Conservation (phyloP, 2,888 invertebrate genomes). For the Troilus luridus region DNA sequence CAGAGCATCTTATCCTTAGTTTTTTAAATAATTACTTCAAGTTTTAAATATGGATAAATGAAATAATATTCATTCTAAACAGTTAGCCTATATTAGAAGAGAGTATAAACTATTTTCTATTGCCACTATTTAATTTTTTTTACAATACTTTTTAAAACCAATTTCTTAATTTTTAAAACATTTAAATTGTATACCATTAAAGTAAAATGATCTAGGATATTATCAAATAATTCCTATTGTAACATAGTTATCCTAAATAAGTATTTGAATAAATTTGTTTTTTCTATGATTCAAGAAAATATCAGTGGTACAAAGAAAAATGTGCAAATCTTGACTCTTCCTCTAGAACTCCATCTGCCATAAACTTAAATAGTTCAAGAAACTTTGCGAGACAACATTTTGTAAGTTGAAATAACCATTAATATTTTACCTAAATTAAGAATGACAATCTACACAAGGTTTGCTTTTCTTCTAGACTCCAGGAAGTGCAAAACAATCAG, state of each 20-base stretch:
- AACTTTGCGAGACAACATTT: background rate
- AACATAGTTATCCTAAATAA: background rate
- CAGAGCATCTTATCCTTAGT: background rate
- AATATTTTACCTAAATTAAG: background rate
- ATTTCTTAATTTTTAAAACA: no score
- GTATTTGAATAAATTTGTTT: background rate
- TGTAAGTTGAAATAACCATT: background rate
- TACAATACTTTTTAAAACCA: no score
- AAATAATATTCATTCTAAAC: background rate
- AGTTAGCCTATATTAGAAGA: background rate
- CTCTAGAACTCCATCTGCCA: conserved; percentile 36
- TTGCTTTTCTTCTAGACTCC: background rate
- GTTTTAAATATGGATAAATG: background rate
- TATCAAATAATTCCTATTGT: background rate
- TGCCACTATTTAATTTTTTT: background rate
- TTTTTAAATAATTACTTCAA: background rate
- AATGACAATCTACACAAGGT: background rate
- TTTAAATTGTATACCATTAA: background rate
- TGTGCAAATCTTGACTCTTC: conserved; percentile 14
- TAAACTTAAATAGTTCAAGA: background rate
- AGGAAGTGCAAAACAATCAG: background rate
- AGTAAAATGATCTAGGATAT: background rate
- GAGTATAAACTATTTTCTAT: background rate
- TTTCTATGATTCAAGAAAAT: conserved; percentile 37
- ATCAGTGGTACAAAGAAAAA: conserved; percentile 56